Percentiles rank a stretch among this genome's conserved stretches.
Conservation (phyloP, 2,888 invertebrate genomes). For the Platycheirus albimanus region DNA sequence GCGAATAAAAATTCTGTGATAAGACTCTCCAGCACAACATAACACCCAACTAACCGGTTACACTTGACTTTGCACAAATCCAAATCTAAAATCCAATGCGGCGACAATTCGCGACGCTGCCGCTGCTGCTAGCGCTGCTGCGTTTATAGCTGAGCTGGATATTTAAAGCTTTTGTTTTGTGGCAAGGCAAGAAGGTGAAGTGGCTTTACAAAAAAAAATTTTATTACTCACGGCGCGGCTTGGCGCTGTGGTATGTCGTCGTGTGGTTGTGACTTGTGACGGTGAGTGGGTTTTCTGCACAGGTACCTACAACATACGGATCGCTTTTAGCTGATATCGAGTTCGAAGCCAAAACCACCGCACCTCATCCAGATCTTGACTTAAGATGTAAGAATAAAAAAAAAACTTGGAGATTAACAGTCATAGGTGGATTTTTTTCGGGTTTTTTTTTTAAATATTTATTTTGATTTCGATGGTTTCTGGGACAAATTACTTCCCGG, state of each 20-base stretch:
- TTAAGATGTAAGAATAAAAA: slow-evolving; percentile 29
- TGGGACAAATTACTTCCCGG: slow-evolving; percentile 69
- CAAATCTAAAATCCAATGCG: too few relatives aligned
- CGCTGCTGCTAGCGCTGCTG: slow-evolving; percentile 20
- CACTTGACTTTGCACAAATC: slow-evolving; percentile 37
- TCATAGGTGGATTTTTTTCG: slow-evolving; percentile 52
- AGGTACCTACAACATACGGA: slow-evolving; percentile 19
- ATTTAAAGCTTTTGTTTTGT: slow-evolving; percentile 19
- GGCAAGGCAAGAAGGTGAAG: slow-evolving; percentile 5
- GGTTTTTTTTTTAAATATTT: slow-evolving; percentile 26
- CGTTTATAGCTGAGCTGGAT: slow-evolving; percentile 4
- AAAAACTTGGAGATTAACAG: slow-evolving; percentile 51
- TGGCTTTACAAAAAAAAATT: slow-evolving; percentile 30
- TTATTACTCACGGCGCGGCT: slow-evolving; percentile 58
- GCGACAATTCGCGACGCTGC: slow-evolving; percentile 25
- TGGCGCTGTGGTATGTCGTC: slow-evolving; percentile 5
- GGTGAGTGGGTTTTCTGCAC: slow-evolving; percentile 44
- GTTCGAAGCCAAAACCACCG: slow-evolving; percentile 37
- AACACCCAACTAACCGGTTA: slow-evolving; percentile 59
- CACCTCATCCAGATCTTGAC: slow-evolving; percentile 49
- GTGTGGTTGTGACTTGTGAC: not conserved
- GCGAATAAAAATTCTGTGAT: slow-evolving; percentile 71
- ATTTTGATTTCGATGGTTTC: slow-evolving; percentile 47
- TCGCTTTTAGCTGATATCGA: slow-evolving; percentile 37
- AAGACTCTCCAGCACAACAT: slow-evolving; percentile 42